These are phyloP conservation scores for Hemicentrotus pulcherrimus DNA, from an alignment of 35 echinoderm and acorn worm genomes.

Conservation along the genomic window DNA sequence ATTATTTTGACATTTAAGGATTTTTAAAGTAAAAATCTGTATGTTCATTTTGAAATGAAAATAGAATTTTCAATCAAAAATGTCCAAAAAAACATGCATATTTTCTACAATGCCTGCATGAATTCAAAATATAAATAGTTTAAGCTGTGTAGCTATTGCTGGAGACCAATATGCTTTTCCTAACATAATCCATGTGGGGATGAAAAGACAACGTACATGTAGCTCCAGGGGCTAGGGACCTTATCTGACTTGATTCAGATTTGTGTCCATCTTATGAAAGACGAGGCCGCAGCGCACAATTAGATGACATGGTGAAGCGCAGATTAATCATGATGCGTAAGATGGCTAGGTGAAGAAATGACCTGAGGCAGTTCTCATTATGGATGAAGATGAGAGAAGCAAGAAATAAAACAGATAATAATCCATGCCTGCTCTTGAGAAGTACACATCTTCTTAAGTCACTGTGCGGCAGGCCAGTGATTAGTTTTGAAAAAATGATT, in stretches of 20 bases:
- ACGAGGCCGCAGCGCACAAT: neutral
- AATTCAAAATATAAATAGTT: neutral
- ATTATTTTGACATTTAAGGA: too few relatives aligned
- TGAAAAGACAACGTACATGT: neutral
- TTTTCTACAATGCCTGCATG: neutral
- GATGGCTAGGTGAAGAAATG: neutral
- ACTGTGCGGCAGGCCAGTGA: neutral
- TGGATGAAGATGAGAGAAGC: neutral
- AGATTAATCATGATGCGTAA: neutral
- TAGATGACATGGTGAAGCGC: neutral
- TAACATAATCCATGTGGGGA: neutral
- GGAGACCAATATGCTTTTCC: neutral
- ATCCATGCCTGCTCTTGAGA: neutral
- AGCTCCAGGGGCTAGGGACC: neutral
- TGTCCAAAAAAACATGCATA: neutral
- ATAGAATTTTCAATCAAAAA: neutral
- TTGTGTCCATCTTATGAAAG: neutral
- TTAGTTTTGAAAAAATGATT: neutral
- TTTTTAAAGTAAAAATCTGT: too few relatives aligned
- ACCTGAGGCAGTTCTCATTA: neutral
- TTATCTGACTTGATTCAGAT: neutral
- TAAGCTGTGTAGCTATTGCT: neutral
- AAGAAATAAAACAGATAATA: neutral
- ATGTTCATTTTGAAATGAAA: neutral
- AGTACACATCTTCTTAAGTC: neutral